Evolutionary conservation across 2,797 vertebrate genomes (phyloP).

Genomic region (Channallabes apus): DNA sequence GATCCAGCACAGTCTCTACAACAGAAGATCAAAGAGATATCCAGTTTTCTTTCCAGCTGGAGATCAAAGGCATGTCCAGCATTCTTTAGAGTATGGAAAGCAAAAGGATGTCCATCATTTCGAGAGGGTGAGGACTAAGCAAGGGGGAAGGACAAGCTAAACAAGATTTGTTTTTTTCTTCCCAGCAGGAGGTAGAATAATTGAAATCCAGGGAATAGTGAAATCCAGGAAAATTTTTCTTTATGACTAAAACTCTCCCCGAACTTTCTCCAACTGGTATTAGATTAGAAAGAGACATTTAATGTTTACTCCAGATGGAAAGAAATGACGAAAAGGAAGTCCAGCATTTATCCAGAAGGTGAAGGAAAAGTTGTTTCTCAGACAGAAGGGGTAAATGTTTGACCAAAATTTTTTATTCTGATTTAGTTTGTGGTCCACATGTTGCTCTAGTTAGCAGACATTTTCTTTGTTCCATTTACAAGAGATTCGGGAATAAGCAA

Average conservation of each 20-base stretch:
- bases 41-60: not conserved
- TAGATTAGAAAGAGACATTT: not conserved
- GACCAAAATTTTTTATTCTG: no score
- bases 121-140: not conserved
- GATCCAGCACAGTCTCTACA: not conserved
- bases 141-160: not conserved
- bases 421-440: not conserved
- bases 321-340: not conserved
- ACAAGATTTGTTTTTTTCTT: not conserved
- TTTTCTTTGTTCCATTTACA: not conserved
- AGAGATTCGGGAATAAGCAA: not conserved
- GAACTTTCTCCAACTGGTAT: not conserved
- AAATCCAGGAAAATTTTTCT: not conserved
- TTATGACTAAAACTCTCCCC: not conserved
- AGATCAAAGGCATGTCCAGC: not conserved
- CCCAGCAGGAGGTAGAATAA: not conserved
- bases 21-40: not conserved
- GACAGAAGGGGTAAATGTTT: not conserved
- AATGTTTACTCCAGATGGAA: not conserved
- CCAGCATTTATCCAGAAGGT: not conserved
- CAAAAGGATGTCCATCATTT: not conserved
- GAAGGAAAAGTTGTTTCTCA: not conserved
- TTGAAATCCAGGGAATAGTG: not conserved
- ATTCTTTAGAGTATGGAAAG: not conserved
- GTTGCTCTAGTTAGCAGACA: not conserved